Evolutionary conservation across 2,888 invertebrate species (phyloP).

Genomic region (Beris morrisii): DNA sequence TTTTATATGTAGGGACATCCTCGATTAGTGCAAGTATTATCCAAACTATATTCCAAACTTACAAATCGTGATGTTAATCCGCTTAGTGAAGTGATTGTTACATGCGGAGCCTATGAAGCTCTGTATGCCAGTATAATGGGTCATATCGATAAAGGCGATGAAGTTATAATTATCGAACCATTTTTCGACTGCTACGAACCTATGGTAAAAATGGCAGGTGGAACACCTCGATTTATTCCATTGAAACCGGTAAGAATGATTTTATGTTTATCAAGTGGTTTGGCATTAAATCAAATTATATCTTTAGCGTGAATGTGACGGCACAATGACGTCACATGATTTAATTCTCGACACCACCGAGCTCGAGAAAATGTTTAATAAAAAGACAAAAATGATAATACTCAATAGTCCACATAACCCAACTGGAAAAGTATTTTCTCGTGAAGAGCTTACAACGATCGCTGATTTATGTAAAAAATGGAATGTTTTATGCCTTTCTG

Average conservation of each 20-base stretch:
- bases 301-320: conserved; percentile 49
- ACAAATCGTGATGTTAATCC: conserved; percentile 78
- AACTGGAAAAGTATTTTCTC: conserved; percentile 77
- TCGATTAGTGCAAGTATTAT: conserved; percentile 78
- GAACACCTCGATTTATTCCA: conserved; percentile 83
- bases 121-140: conserved; percentile 83
- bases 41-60: conserved; percentile 82
- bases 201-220: conserved; percentile 88
- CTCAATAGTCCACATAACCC: conserved; percentile 99
- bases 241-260: conserved; percentile 71
- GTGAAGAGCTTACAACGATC: conserved; percentile 71
- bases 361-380: conserved; percentile 76
- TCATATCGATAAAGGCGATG: conserved; percentile 82
- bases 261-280: not conserved
- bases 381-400: conserved; percentile 90
- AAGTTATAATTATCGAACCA: conserved; percentile 97
- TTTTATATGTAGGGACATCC: conserved; percentile 76
- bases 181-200: conserved; percentile 98
- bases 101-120: conserved; percentile 93
- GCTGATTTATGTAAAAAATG: conserved; percentile 89
- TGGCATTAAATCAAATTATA: not conserved
- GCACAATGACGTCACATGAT: conserved; percentile 69
- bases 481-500: conserved; percentile 88
- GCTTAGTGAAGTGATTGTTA: conserved; percentile 82
- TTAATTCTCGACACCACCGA: conserved; percentile 87